These are phyloP conservation scores for Peromyscus nudipes DNA, from an alignment of 2,797 vertebrate genomes.

Conservation along the genomic window DNA sequence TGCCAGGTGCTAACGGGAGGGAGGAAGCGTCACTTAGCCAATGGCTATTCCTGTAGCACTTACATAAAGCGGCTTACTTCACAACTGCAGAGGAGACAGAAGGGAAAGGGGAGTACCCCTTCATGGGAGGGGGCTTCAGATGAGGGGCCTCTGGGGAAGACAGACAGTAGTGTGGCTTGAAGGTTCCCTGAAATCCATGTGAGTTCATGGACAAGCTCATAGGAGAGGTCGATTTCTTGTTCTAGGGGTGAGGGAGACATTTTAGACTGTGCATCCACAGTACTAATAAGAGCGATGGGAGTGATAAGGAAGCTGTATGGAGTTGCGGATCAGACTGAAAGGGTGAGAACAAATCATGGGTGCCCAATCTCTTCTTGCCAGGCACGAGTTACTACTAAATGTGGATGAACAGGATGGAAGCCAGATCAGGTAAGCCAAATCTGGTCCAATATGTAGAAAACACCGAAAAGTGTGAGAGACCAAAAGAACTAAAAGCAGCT, in stretches of 20 bases:
- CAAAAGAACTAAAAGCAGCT: background rate
- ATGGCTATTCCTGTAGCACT: background rate
- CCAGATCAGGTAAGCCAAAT: background rate
- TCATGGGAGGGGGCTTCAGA: background rate
- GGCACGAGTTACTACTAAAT: background rate
- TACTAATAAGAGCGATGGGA: background rate
- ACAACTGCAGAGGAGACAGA: background rate
- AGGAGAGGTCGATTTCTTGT: background rate
- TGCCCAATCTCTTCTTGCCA: background rate
- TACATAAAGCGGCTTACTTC: conserved; percentile 9
- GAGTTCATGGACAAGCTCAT: background rate
- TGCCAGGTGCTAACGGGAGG: background rate
- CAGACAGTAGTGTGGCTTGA: background rate
- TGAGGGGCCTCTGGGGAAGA: background rate
- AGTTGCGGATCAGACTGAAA: background rate
- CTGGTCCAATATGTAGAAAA: background rate
- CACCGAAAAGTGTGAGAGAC: background rate
- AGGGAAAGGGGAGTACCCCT: background rate
- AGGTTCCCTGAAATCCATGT: background rate
- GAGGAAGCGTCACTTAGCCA: background rate
- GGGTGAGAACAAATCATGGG: background rate
- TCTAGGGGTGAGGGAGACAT: background rate
- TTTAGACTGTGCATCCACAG: background rate
- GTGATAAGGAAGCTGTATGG: background rate
- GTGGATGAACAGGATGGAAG: background rate